Evolutionary conservation across 2,797 vertebrate genomes (phyloP), one percentile per base, ranked within the genome.

Genomic region (Hypotaenidia okinawae): DNA sequence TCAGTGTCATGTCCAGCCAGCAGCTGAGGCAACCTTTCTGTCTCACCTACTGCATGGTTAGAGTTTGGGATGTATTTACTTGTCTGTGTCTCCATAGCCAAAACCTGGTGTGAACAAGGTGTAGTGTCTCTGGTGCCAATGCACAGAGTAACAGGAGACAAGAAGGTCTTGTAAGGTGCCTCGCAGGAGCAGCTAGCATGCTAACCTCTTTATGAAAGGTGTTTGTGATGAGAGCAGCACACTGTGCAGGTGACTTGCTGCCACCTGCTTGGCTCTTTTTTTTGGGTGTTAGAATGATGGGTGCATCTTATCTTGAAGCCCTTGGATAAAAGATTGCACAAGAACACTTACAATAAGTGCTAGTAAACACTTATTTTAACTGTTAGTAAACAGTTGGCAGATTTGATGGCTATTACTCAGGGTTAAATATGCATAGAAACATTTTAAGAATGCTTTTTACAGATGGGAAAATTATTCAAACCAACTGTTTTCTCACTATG

Each of bases 371-470:
- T 33, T 52, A 12, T 24, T 81, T 49, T 35, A 69, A 87, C 47
- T 49, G 80, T 7, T 72, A 49, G 17, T 76, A 92, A 88, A 66
- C 9, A 78, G 16, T 24, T 86, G 59, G 67, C 45, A 73, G 51
- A 8, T 74, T 8, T 3, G 11, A 28, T 75, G 47, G 58, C 5
- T 43, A 11, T 81, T 90, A 33, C 16, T 41, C 17, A 62, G 74
- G 55, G 15, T 82, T 79, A 70, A 79, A 55, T 75, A 54, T 22
- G 16, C n/a, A 23, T 41, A 13, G 16, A 63, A 82, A 30, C 13
- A 43, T 54, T 85, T 89, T 39, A 85, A 66, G 33, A 79, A 62
- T 73, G 30, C 24, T 49, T 87, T 81, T 81, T 64, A 75, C 41
- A 79, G 37, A 35, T 9, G 51, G 75, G 52, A 84, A 89, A 61